Percentiles rank a stretch among this genome's conserved stretches.
phyloP scores from a whole-genome alignment of 2,797 vertebrate genomes.

The Cuniculus paca region DNA sequence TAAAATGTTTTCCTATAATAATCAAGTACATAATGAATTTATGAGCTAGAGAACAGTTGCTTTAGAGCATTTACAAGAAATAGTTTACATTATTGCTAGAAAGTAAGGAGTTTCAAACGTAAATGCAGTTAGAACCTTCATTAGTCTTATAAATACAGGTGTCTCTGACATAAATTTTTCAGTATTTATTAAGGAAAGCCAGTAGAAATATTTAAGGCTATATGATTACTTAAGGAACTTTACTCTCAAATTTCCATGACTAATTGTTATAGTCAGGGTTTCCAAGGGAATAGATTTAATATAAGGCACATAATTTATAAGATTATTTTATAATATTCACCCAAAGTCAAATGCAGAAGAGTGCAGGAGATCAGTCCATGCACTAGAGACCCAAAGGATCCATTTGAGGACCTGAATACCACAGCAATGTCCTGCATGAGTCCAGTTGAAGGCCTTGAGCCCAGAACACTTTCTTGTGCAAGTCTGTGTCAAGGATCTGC shows the following conservation, averaged over 20 bases:
- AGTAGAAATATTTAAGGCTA: constrained; percentile 19
- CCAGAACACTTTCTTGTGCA: not conserved
- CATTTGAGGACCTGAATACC: not conserved
- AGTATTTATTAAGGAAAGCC: constrained; percentile 34
- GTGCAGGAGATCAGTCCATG: not conserved
- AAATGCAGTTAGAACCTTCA: constrained; percentile 63
- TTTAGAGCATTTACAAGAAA: constrained; percentile 70
- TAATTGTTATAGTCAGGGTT: not conserved
- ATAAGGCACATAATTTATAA: not conserved
- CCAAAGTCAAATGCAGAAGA: not conserved
- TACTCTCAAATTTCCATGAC: not conserved
- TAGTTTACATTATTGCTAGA: constrained; percentile 57
- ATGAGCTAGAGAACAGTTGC: constrained; percentile 46
- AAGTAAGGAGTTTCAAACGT: constrained; percentile 74
- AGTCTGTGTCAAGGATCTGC: not conserved
- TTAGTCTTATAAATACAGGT: constrained; percentile 56
- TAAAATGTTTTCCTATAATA: constrained; percentile 68
- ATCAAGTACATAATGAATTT: constrained; percentile 45
- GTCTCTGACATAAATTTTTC: constrained; percentile 13
- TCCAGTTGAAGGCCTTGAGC: not conserved
- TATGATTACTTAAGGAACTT: constrained; percentile 52
- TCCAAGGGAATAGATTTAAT: not conserved
- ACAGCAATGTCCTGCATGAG: not conserved
- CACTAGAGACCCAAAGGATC: not conserved
- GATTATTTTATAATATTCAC: not conserved